Base-by-base conservation (phyloP, 1,140 invertebrate genomes). In the Aphidius gifuensis region DNA sequence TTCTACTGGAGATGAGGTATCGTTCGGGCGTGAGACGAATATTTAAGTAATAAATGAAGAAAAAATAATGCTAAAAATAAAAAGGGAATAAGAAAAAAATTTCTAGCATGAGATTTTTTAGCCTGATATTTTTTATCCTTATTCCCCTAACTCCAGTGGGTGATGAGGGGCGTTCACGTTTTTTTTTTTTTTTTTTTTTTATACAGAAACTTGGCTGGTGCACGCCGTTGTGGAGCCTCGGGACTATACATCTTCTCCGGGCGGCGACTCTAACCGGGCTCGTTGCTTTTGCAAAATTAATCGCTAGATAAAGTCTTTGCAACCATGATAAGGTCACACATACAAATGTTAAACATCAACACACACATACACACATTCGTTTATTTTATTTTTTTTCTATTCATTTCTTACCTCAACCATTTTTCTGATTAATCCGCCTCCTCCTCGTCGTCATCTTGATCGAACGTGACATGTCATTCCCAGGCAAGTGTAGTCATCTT, bases 11-110 rank as follows among this genome's bases (percentile, higher is more conserved):
- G 58, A 61, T 66, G 61, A 68, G 62, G 62, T 60, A 68, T 68
- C 45, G 65, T 51, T 48, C 16, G 40, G 53, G 62, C 70, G 64
- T 69, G 68, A 68, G 65, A 50, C 64, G 66, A 68, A 70, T 70
- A 69, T 70, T 70, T 64, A 70, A 71, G 64, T 32, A 57, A 11
- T 55, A 58, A 54, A 46, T 23, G 51, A 44, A 49, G 50, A 60
- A 50, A 42, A 50, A 59, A 40, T 9, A 43, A 50, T n/a, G 44
- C 50, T n/a, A 48, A 48, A 45, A 54, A 59, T 45, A 58, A 49
- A 38, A 21, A 23, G 5, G 6, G 53, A 44, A 56, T n/a, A 21
- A 54, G 16, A 32, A 44, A 48, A 43, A 40, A 61, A 32, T 55
- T 50, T 61, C 44, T n/a, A 23, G 16, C 47, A 39, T 43, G 16